phyloP scores from a whole-genome alignment of 2,888 invertebrate genomes.

The Trachelus stipa region DNA sequence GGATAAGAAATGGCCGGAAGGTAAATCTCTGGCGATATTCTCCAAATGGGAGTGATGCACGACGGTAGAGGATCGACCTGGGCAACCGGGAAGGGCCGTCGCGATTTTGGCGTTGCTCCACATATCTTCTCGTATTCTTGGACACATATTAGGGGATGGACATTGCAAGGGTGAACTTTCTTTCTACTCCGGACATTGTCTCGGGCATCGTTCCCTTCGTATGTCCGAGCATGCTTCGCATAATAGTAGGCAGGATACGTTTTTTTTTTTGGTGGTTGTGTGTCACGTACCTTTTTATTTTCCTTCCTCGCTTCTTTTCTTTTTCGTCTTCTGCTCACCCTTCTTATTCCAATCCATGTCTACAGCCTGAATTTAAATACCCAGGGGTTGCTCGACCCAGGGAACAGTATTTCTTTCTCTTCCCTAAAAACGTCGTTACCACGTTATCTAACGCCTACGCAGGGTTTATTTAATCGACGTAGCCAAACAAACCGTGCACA shows the following conservation, averaged over 20 bases:
- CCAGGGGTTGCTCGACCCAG: background rate
- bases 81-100: background rate
- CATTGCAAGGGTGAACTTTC: background rate
- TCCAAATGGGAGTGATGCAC: background rate
- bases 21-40: background rate
- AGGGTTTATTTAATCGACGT: background rate
- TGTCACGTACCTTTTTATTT: constrained; percentile 2
- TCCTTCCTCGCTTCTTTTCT: constrained; percentile 1
- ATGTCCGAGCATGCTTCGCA: constrained; percentile 17
- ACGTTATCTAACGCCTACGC: background rate
- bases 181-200: background rate
- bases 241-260: constrained; percentile 7
- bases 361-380: constrained; percentile 5
- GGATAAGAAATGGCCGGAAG: background rate
- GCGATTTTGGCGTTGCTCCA: background rate
- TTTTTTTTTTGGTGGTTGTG: background rate
- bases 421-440: background rate
- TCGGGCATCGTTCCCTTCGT: constrained; percentile 2
- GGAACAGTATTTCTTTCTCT: background rate
- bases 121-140: background rate
- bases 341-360: background rate
- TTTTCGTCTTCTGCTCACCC: constrained; percentile 6
- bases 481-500: background rate
- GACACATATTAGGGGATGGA: background rate
- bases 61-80: background rate